phyloP scores from a whole-genome alignment of 2,113 vertebrate species.

The Fulica atra region DNA sequence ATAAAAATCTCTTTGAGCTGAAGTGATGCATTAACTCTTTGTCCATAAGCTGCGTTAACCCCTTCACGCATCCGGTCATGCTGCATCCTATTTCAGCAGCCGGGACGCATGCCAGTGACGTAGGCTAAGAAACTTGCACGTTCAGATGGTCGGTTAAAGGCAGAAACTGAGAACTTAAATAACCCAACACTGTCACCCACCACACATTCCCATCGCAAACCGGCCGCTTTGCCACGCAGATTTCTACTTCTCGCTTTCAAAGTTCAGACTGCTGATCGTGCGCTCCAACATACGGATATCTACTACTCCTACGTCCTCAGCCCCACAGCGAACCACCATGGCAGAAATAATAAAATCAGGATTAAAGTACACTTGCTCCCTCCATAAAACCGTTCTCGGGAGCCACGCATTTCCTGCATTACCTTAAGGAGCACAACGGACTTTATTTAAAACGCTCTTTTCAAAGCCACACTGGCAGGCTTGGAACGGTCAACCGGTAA shows the following conservation, averaged over 20 bases:
- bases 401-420: slow-evolving; percentile 23
- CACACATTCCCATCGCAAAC: neutral
- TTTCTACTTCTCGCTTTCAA: slow-evolving; percentile 30
- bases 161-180: slow-evolving; percentile 1
- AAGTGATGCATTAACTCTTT: slow-evolving; percentile 11
- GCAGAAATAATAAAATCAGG: slow-evolving; percentile 58
- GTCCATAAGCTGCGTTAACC: slow-evolving; percentile 5
- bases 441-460: slow-evolving; percentile 34
- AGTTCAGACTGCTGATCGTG: slow-evolving; percentile 23
- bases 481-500: neutral
- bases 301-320: neutral
- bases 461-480: slow-evolving; percentile 4
- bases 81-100: neutral
- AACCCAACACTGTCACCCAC: neutral
- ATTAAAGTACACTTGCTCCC: slow-evolving; percentile 61
- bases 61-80: neutral
- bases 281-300: neutral
- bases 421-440: neutral
- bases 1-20: neutral
- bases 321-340: neutral
- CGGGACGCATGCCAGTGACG: neutral
- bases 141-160: neutral
- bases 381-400: slow-evolving; percentile 15
- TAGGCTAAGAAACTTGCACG: neutral
- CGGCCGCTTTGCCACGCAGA: neutral